Evolutionary conservation across 1,140 invertebrate genomes (phyloP).

Genomic region (Plodia interpunctella): DNA sequence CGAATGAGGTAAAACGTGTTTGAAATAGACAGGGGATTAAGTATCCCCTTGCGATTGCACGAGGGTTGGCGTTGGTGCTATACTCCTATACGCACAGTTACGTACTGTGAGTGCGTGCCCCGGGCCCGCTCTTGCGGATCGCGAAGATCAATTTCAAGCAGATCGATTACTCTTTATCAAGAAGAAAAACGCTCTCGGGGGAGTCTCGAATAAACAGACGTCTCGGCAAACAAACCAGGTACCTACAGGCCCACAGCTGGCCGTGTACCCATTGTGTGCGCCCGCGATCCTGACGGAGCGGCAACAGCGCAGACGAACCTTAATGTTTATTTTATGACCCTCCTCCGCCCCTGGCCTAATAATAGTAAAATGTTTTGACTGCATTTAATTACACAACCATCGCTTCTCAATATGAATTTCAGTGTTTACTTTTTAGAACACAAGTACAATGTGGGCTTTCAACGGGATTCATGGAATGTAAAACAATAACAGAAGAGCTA

Average conservation of each 20-base stretch:
- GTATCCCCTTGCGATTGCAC: constrained; percentile 55
- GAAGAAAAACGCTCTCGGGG: constrained; percentile 22
- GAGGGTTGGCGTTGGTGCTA: constrained; percentile 28
- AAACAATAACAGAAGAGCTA: constrained; percentile 46
- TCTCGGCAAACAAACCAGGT: constrained; percentile 32
- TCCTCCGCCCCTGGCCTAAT: constrained; percentile 14
- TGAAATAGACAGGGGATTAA: constrained; percentile 76
- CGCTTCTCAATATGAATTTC: constrained; percentile 12
- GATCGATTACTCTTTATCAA: constrained; percentile 46
- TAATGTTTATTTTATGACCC: constrained; percentile 29
- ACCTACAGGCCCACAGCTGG: constrained; percentile 32
- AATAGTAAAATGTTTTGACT: constrained; percentile 18
- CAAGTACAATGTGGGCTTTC: constrained; percentile 43
- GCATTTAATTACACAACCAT: constrained; percentile 21
- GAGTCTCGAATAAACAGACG: constrained; percentile 18
- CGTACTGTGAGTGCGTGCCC: constrained; percentile 41
- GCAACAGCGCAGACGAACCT: constrained; percentile 28
- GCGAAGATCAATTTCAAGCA: constrained; percentile 51
- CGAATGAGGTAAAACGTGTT: constrained; percentile 75
- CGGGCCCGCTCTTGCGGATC: constrained; percentile 35
- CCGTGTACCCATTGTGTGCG: constrained; percentile 31
- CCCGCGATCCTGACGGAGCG: constrained; percentile 25
- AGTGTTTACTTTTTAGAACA: constrained; percentile 31
- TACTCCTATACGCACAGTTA: constrained; percentile 10
- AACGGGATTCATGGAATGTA: constrained; percentile 36